These are phyloP conservation scores for Mareca penelope DNA, from an alignment of 2,797 vertebrate species.

Conservation along the genomic window DNA sequence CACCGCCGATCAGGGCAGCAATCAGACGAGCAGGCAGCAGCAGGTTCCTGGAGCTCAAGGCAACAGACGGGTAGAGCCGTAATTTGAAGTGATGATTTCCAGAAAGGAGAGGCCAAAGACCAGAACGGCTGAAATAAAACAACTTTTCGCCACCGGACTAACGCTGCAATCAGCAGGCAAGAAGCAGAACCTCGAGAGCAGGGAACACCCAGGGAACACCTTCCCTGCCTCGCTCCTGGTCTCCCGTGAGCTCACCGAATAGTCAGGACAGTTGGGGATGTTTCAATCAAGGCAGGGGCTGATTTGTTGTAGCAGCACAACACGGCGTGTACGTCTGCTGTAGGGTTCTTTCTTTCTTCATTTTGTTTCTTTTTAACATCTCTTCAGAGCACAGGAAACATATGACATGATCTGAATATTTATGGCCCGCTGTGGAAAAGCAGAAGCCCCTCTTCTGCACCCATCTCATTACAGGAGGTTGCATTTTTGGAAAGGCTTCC, in stretches of 20 bases:
- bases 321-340: not conserved
- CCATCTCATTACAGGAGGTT: conserved; percentile 37
- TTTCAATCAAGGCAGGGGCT: not conserved
- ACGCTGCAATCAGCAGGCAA: not conserved
- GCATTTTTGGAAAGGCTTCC: conserved; percentile 9
- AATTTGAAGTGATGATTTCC: not conserved
- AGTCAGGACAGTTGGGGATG: not conserved
- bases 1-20: not conserved
- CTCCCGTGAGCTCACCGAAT: not conserved
- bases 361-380: not conserved
- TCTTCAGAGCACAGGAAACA: conserved; percentile 43
- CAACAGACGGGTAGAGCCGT: not conserved
- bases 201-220: not conserved
- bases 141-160: not conserved
- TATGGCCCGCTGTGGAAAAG: conserved; percentile 51
- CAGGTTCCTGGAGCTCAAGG: not conserved
- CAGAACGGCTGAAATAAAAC: not conserved
- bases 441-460: conserved; percentile 37
- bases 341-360: not conserved
- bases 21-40: not conserved
- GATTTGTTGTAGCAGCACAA: not conserved
- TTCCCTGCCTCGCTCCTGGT: not conserved
- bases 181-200: not conserved
- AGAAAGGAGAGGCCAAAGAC: not conserved
- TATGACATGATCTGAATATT: conserved; percentile 63